Percentiles rank a stretch among this genome's conserved stretches.
These are phyloP conservation scores for Nesogale talazaci DNA, from an alignment of 2,113 vertebrate species.

Conservation along the genomic window DNA sequence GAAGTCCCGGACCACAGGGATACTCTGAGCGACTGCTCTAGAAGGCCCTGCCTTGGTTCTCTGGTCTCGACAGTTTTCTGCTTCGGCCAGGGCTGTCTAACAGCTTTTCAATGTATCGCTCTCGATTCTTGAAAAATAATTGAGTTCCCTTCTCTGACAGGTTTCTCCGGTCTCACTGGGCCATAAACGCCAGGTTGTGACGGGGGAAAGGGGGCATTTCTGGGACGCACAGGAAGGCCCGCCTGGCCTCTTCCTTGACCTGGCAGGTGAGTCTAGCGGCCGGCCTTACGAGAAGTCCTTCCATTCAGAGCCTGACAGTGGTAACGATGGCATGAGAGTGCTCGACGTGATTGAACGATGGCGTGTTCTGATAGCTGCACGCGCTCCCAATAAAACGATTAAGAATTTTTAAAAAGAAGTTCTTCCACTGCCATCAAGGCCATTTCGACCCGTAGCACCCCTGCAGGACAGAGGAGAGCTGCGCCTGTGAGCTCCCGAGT, in stretches of 20 bases:
- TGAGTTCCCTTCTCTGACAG: not conserved
- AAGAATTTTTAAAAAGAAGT: too few relatives aligned
- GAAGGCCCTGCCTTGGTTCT: not conserved
- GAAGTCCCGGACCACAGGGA: not conserved
- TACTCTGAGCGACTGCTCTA: not conserved
- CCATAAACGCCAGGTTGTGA: not conserved
- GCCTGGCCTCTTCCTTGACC: not conserved
- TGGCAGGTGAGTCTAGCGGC: not conserved
- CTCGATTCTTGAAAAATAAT: not conserved
- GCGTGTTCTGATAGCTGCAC: too few relatives aligned
- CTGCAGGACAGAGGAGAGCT: too few relatives aligned
- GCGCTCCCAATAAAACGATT: too few relatives aligned
- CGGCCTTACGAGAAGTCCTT: not conserved
- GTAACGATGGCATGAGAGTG: too few relatives aligned
- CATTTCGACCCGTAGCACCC: too few relatives aligned
- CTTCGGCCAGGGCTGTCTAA: not conserved
- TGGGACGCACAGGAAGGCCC: not conserved
- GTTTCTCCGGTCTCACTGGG: not conserved
- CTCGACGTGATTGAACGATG: too few relatives aligned
- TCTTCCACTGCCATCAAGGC: too few relatives aligned
- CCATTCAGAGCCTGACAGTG: too few relatives aligned
- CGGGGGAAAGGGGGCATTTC: not conserved
- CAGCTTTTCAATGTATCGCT: not conserved
- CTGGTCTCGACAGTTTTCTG: not conserved
- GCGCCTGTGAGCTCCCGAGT: too few relatives aligned